Base-by-base conservation (phyloP, 2,888 invertebrate species). In the Ditula angustiorana region DNA sequence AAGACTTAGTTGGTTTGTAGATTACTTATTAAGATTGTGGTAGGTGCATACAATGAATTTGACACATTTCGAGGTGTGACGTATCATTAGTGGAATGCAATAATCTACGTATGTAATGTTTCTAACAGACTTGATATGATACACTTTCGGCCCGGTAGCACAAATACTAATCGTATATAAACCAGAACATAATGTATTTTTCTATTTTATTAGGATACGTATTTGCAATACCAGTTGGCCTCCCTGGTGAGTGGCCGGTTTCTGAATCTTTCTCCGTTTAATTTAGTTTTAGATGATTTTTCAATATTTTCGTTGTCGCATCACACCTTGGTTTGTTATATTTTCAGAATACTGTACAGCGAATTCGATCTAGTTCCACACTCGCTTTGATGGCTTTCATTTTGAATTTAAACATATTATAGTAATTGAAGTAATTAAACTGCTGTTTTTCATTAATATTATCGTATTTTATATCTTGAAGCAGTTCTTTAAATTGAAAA, bases 141-240 rank as follows among this genome's bases (percentile, higher is more conserved):
- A 66, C 68, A 69, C 66, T 50, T 67, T 66, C 63, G 72, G 72
- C 53, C 44, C 66, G 67, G 75, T 69, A 66, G 74, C 82, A 83
- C 84, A 74, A 69, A 72, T 82, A 85, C 81, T 86, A 86, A 85
- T 76, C 73, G 65, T 59, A 73, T 67, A 68, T 71, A 49, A 69
- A 66, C 69, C 62, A 73, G 76, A 75, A 71, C 81, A 79, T 84
- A 79, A 77, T 77, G 73, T 75, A 72, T 78, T 82, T 89, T 89
- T 91, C 82, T 86, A 86, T 89, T 88, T 82, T 74, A 86, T 86
- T 88, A 92, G 92, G 92, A 92, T 85, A 85, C 90, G 73, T 92
- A 83, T 90, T 90, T 90, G 86, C 90, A 90, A 90, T 87, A 87
- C 89, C 91, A 91, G 91, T 83, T 90, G 88, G 89, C 91, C 90